Percentiles rank a stretch among this genome's conserved stretches.
These are phyloP conservation scores for Buphagus erythrorhynchus DNA, from an alignment of 2,797 vertebrate species.

Conservation along the genomic window DNA sequence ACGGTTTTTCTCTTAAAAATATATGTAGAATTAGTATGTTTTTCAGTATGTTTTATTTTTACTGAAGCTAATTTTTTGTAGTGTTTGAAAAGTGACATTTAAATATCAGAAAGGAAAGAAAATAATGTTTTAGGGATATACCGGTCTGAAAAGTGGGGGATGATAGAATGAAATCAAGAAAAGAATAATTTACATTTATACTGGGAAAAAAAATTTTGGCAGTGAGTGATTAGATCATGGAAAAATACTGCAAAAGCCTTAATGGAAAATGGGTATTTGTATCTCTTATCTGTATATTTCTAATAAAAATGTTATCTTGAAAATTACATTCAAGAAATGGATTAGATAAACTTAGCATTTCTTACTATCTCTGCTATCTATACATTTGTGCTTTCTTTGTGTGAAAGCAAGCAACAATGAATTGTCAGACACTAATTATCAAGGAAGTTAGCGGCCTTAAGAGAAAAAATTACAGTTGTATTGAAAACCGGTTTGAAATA, in stretches of 20 bases:
- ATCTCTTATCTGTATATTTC: neutral
- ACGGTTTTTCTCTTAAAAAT: neutral
- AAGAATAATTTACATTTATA: neutral
- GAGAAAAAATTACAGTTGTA: neutral
- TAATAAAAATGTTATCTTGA: neutral
- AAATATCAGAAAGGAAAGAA: neutral
- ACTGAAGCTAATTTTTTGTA: neutral
- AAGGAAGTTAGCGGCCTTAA: neutral
- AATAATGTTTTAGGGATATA: neutral
- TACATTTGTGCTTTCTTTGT: neutral
- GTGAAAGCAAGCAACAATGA: neutral
- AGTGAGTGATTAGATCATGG: neutral
- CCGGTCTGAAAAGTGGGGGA: neutral
- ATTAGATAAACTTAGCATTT: neutral
- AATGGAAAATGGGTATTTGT: neutral
- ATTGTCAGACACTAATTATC: conserved; percentile 1
- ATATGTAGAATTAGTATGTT: neutral
- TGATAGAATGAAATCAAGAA: neutral
- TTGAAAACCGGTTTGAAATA: neutral
- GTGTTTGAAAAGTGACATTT: neutral
- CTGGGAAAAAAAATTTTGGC: neutral
- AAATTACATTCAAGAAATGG: neutral
- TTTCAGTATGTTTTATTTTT: neutral
- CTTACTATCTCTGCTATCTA: neutral
- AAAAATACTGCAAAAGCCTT: neutral